Evolutionary conservation across 2,113 vertebrate species (phyloP).

Genomic region (Poeciliopsis prolifica): DNA sequence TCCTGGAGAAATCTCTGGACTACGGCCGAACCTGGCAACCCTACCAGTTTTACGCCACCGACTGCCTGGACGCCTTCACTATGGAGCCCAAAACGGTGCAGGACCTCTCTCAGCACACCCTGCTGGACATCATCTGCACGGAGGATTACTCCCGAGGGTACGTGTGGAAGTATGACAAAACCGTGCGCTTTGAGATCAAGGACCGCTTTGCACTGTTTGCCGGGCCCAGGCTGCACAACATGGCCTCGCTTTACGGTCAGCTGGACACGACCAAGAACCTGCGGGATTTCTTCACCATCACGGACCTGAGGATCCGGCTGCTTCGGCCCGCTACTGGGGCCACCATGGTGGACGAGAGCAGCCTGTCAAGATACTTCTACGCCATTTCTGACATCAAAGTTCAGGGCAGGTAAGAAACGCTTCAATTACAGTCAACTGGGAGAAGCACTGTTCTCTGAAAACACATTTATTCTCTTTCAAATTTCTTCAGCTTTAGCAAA

Average conservation of each 20-base stretch:
- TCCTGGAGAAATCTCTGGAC: conserved; percentile 96
- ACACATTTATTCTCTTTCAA: background rate
- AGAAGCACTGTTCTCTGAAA: background rate
- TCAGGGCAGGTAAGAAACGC: conserved; percentile 91
- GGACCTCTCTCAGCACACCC: conserved; percentile 92
- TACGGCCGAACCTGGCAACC: conserved; percentile 97
- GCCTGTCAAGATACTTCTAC: conserved; percentile 96
- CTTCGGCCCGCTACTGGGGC: conserved; percentile 94
- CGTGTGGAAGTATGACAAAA: conserved; percentile 95
- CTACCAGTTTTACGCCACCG: conserved; percentile 97
- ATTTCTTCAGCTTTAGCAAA: background rate
- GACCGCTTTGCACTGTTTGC: conserved; percentile 97
- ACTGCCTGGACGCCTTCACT: conserved; percentile 96
- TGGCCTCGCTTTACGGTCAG: conserved; percentile 98
- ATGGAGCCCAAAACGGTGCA: conserved; percentile 97
- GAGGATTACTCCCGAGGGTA: conserved; percentile 98
- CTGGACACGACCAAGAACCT: conserved; percentile 98
- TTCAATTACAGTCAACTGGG: background rate
- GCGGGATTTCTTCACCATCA: conserved; percentile 98
- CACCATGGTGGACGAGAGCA: conserved; percentile 93
- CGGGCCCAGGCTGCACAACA: conserved; percentile 94
- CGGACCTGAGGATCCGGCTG: conserved; percentile 93
- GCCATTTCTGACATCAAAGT: conserved; percentile 98
- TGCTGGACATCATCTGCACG: conserved; percentile 98
- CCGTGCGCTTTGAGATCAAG: conserved; percentile 98